phyloP scores from a whole-genome alignment of 1,140 invertebrate species.

The Brachionus asplanchnoidis region DNA sequence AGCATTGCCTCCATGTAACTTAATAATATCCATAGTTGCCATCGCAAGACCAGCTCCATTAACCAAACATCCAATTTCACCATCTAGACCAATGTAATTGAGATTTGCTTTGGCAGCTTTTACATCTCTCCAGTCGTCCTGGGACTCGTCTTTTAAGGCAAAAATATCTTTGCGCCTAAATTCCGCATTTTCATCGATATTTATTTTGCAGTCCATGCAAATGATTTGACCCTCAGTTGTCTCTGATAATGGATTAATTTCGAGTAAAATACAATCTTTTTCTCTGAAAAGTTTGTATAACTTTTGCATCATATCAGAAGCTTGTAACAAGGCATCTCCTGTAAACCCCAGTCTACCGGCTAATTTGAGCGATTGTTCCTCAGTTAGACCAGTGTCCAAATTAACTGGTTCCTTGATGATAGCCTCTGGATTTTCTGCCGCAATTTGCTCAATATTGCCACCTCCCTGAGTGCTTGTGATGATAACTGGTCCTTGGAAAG shows the following conservation, averaged over 20 bases:
- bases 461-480: constrained; percentile 86
- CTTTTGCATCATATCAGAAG: constrained; percentile 76
- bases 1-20: constrained; percentile 59
- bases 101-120: constrained; percentile 82
- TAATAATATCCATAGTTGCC: constrained; percentile 63
- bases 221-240: constrained; percentile 66
- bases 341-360: constrained; percentile 3
- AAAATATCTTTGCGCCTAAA: constrained; percentile 76
- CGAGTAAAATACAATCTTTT: constrained; percentile 90
- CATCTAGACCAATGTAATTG: constrained; percentile 73
- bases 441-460: constrained; percentile 94
- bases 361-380: constrained; percentile 12
- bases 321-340: not conserved
- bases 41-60: constrained; percentile 61
- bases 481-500: constrained; percentile 61
- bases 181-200: constrained; percentile 95
- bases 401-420: constrained; percentile 69
- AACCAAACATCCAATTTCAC: constrained; percentile 80
- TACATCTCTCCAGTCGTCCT: constrained; percentile 78
- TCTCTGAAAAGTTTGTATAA: constrained; percentile 85
- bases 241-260: constrained; percentile 97
- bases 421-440: constrained; percentile 80
- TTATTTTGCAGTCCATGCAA: constrained; percentile 91
- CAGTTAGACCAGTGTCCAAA: not conserved
- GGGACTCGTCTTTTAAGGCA: constrained; percentile 53